Conservation (phyloP, 2,113 vertebrate species). For the Cheirogaleus medius region DNA sequence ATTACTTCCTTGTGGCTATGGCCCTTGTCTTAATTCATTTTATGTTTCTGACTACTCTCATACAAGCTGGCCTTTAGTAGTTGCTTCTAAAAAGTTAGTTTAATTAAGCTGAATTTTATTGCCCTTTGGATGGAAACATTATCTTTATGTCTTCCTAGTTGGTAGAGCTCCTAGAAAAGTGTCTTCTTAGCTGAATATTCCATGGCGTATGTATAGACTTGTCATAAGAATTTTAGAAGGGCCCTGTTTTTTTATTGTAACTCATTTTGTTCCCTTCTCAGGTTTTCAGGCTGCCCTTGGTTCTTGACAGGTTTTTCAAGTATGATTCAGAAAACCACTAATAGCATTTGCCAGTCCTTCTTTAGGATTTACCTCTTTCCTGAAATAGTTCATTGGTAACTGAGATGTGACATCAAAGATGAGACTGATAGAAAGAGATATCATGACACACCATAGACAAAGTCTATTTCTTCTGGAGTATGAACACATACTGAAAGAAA, state of each 20-base stretch:
- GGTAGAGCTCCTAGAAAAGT: neutral
- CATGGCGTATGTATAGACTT: rapidly evolving
- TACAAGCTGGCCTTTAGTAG: neutral
- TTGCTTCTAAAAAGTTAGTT: neutral
- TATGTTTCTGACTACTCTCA: neutral
- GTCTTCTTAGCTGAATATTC: neutral
- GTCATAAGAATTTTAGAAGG: neutral
- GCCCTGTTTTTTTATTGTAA: neutral
- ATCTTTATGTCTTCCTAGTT: neutral
- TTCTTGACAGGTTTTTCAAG: neutral
- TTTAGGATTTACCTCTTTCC: neutral
- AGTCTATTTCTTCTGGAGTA: neutral
- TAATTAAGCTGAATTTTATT: constrained; percentile 34
- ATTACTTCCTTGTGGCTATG: neutral
- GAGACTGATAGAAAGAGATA: neutral
- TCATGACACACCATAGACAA: neutral
- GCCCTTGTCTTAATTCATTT: neutral
- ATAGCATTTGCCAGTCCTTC: neutral
- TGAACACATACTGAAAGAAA: neutral
- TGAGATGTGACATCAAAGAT: neutral
- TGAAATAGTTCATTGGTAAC: constrained; percentile 7
- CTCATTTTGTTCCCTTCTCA: neutral
- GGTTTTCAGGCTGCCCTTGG: neutral
- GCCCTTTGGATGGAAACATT: neutral
- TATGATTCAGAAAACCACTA: neutral